Conservation (phyloP, 2,797 vertebrate genomes). For the Rachycentron canadum region DNA sequence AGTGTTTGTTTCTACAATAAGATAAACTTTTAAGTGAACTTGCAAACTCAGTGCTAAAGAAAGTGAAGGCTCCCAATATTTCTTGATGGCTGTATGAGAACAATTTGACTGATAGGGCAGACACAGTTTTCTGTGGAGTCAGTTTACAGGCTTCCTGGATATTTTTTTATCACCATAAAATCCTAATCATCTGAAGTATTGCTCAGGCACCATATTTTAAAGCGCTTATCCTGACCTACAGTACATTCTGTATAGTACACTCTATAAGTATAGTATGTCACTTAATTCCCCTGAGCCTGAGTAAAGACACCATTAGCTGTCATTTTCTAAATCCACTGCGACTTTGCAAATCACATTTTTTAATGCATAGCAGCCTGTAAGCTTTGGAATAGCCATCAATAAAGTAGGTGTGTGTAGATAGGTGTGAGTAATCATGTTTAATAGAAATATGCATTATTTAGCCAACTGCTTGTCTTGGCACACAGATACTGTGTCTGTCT, state of each 20-base stretch:
- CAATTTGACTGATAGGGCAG: slow-evolving; percentile 6
- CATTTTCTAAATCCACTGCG: slow-evolving; percentile 44
- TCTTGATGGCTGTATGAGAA: slow-evolving; percentile 6
- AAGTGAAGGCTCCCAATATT: not conserved
- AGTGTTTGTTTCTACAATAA: slow-evolving; percentile 23
- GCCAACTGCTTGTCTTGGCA: slow-evolving; percentile 36
- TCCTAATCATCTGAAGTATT: slow-evolving; percentile 30
- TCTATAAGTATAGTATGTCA: slow-evolving; percentile 5
- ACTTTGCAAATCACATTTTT: slow-evolving; percentile 29
- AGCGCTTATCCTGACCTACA: slow-evolving; percentile 28
- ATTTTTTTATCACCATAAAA: slow-evolving; percentile 19
- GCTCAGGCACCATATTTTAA: slow-evolving; percentile 7
- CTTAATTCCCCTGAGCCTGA: slow-evolving; percentile 36
- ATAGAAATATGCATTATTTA: slow-evolving; percentile 76
- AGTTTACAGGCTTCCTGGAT: slow-evolving; percentile 1
- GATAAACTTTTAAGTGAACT: slow-evolving; percentile 24
- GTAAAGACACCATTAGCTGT: slow-evolving; percentile 51
- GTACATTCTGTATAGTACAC: slow-evolving; percentile 9
- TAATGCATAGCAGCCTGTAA: slow-evolving; percentile 41
- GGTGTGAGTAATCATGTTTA: slow-evolving; percentile 60
- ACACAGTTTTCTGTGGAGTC: not conserved
- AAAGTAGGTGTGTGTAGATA: slow-evolving; percentile 43
- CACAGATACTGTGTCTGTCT: slow-evolving; percentile 24
- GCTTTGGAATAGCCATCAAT: slow-evolving; percentile 52
- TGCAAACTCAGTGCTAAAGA: slow-evolving; percentile 32